A percentile compares a stretch with the other conserved stretches of the same genome.
Evolutionary conservation across 2,797 vertebrate species (phyloP).

Genomic region (Girardinus metallicus): DNA sequence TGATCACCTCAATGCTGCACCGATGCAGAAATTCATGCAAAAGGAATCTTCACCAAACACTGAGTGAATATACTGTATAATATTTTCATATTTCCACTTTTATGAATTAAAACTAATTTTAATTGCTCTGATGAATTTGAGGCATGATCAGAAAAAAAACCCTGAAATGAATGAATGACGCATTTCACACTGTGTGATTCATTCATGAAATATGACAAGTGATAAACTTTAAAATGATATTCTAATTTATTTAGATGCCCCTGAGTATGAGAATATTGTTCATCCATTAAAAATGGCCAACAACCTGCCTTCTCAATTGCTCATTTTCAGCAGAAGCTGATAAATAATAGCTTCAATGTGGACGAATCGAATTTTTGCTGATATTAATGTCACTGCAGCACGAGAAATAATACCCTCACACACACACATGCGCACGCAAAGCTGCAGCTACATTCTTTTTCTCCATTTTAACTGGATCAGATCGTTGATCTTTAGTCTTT

Average conservation of each 20-base stretch:
- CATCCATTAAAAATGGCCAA: neutral
- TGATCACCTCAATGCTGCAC: neutral
- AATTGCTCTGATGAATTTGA: neutral
- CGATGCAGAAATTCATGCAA: neutral
- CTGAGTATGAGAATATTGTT: neutral
- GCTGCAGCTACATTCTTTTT: slow-evolving; percentile 5
- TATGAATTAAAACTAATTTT: neutral
- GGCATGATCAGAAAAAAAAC: neutral
- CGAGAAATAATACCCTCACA: neutral
- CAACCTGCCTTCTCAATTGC: neutral
- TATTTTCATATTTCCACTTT: neutral
- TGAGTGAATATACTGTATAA: neutral
- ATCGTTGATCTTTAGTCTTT: slow-evolving; percentile 61
- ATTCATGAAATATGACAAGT: neutral
- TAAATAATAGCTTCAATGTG: neutral
- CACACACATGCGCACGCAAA: neutral
- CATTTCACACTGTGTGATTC: neutral
- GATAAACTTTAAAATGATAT: neutral
- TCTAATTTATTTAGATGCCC: neutral
- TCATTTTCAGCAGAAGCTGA: neutral
- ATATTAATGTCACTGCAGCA: neutral
- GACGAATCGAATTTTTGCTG: neutral
- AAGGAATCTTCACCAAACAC: neutral
- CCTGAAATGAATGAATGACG: neutral
- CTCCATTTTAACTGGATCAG: slow-evolving; percentile 44